Evolutionary conservation across 2,888 invertebrate species (phyloP), one percentile per base, ranked within the genome.

Genomic region (Metellina segmentata): DNA sequence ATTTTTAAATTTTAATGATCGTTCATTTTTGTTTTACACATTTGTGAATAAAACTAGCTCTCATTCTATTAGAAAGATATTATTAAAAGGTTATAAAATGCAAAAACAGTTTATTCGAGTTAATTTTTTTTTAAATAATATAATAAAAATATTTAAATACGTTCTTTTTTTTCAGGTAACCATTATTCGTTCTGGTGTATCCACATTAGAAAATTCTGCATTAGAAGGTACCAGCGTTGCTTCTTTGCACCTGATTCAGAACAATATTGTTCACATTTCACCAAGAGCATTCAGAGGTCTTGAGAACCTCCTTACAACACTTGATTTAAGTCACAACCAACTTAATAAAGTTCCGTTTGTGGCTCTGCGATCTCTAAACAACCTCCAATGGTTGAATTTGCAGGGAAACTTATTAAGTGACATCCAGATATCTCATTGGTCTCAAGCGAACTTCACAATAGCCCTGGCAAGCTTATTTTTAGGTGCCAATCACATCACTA

Each of bases 151-250:
- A 34, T 34, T n/a, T 6, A 77, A 49, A 34, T 8, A 49, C 13
- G 6, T n/a, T 49, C 9, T 49, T 77, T 77, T 49, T 77, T 96
- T 96, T 94, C 96, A 90, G 90, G 90, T 90, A 1, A 85, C 90
- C 11, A 53, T 90, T 0, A 61, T 90, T n/a, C 90, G 90, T 9
- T 90, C 90, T 19, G 90, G 86, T n/a, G 69, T 90, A 48, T 72
- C 79, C 19, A 20, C 72, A 0, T 13, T 90, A 20, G 85, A 90
- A 11, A 77, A 86, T 7, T 49, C 81, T 34, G 48, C 69, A n/a
- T 70, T 90, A 1, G 19, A 51, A 11, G 90, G 90, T 8, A 79
- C 90, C 0, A 86, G 53, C 52, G 86, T 90, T 6, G 85, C 90
- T 0, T 90, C 90, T 9, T 34, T 90, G 69, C 90, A 90, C 34